Evolutionary conservation across 2,888 invertebrate genomes (phyloP), one percentile per base, ranked within the genome.

Genomic region (Epinotia demarniana): DNA sequence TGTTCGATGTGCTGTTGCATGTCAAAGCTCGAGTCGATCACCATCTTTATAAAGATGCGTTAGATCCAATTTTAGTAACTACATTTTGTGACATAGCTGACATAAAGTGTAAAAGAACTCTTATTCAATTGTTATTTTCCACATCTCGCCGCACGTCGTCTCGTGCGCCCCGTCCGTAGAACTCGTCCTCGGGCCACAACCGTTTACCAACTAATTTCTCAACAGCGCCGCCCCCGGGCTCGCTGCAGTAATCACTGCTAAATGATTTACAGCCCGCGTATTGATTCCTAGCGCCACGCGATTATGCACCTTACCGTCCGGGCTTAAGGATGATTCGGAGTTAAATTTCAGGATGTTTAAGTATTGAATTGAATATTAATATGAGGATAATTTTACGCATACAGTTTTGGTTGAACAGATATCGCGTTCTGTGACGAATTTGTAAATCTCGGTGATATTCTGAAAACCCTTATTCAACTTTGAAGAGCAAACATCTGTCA

Each of bases 151-250:
- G 5, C 4, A 16, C n/a, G 13, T 16, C 53, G 13, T 4, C 3
- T 4, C 6, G n/a, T 53, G 8, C 53, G 3, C 49, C 2, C 49
- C 0, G 6, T 6, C 53, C 49, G 49, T 8, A 53, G 53, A 8
- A 2, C 8, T 16, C 16, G 16, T 53, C 53, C 13, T 16, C n/a
- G 53, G 53, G 53, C n/a, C 53, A 13, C 53, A 9, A 43, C 18
- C 63, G 19, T 63, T 63, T 63, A 63, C 1, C 43, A 63, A 18
- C 19, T 43, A 63, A 63, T 63, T 63, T 43, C 13, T n/a, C 12
- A 33, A 18, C 62, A 33, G n/a, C 43, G 19, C 43, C 39, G n/a
- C 27, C 43, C 63, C n/a, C 57, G 19, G 12, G 19, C 5, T 19
- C 3, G 18, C 5, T 13, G 39, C 43, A 43, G 63, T 63, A 63